A percentile compares a stretch with the other conserved stretches of the same genome.
phyloP scores from a whole-genome alignment of 1,140 invertebrate genomes.

The Pseudobourletiella spinata region DNA sequence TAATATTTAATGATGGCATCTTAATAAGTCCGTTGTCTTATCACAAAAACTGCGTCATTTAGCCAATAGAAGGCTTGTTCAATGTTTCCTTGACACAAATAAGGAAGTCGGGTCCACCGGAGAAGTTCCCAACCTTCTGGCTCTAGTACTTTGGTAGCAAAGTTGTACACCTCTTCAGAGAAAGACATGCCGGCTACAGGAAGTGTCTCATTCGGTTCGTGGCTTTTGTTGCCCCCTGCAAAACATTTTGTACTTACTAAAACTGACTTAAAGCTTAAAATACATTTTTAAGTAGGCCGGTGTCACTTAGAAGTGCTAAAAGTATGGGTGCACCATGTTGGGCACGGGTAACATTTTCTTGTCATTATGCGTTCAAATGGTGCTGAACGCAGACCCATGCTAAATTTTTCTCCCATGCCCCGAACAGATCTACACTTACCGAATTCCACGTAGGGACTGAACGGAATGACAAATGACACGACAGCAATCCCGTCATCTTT shows the following conservation, averaged over 20 bases:
- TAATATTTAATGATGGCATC: too few relatives aligned
- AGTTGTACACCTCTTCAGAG: slow-evolving; percentile 65
- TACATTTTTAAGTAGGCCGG: neutral
- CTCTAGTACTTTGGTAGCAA: slow-evolving; percentile 58
- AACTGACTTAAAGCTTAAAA: too few relatives aligned
- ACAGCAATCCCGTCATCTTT: slow-evolving; percentile 58
- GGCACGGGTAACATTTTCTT: too few relatives aligned
- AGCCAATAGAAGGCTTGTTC: slow-evolving; percentile 83
- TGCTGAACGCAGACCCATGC: too few relatives aligned
- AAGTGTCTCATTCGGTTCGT: slow-evolving; percentile 57
- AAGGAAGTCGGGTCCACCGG: slow-evolving; percentile 74
- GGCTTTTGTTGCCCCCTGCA: slow-evolving; percentile 14
- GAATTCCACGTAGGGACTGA: slow-evolving; percentile 80
- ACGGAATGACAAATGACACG: slow-evolving; percentile 77
- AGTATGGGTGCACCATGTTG: too few relatives aligned
- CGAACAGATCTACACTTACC: slow-evolving; percentile 43
- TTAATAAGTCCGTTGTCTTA: too few relatives aligned
- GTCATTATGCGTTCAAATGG: too few relatives aligned
- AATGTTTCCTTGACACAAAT: slow-evolving; percentile 90
- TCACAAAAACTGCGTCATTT: slow-evolving; percentile 72
- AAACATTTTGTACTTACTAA: too few relatives aligned
- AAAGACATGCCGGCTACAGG: slow-evolving; percentile 58
- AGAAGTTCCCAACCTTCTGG: slow-evolving; percentile 62
- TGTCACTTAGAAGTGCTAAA: too few relatives aligned
- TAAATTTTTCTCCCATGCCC: too few relatives aligned